These are phyloP conservation scores for Carollia perspicillata DNA, from an alignment of 2,113 vertebrate genomes.

Conservation along the genomic window DNA sequence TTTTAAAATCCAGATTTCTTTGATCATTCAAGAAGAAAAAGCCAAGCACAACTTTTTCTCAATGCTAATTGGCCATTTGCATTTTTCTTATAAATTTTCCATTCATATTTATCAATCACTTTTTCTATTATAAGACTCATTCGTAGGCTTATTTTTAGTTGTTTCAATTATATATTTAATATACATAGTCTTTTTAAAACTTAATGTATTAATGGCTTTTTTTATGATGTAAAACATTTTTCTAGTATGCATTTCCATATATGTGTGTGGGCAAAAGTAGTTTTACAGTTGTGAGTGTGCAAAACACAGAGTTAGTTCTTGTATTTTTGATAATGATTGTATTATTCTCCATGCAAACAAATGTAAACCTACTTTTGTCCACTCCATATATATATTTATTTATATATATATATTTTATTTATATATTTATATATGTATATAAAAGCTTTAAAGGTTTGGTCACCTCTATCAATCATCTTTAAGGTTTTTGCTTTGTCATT, in stretches of 20 bases:
- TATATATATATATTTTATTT: too few relatives aligned
- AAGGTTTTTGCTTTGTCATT: constrained; percentile 1
- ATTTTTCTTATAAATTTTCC: background rate
- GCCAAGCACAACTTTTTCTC: background rate
- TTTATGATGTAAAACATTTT: background rate
- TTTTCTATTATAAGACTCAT: background rate
- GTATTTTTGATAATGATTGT: background rate
- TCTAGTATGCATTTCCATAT: background rate
- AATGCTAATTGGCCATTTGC: background rate
- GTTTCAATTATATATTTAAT: background rate
- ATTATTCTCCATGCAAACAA: background rate
- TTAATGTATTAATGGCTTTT: background rate
- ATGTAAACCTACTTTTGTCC: background rate
- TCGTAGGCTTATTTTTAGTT: constrained; percentile 14
- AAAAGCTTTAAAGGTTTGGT: background rate
- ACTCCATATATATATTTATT: too few relatives aligned
- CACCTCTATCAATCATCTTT: background rate
- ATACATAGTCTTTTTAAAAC: background rate
- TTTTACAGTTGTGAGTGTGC: background rate
- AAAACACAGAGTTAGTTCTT: background rate
- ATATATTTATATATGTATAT: too few relatives aligned
- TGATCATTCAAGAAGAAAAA: background rate
- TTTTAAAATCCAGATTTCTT: constrained; percentile 6
- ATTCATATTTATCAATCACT: background rate
- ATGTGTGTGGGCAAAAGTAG: background rate